A percentile compares a stretch with the other conserved stretches of the same genome.
phyloP scores from a whole-genome alignment of 2,113 vertebrate genomes.

The Chelonoidis abingdonii region DNA sequence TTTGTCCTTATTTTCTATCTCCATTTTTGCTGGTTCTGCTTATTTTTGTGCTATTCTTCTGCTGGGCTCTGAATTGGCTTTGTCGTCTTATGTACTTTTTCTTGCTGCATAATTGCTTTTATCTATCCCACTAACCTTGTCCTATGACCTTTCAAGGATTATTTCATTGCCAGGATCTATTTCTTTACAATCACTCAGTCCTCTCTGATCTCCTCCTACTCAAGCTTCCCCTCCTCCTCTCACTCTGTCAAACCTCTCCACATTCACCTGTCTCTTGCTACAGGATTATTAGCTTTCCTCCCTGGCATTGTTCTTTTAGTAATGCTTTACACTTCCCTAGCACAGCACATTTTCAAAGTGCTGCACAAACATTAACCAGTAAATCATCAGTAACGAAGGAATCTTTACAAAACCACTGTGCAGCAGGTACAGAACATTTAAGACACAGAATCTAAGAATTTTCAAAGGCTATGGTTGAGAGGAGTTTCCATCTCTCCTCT shows the following conservation, averaged over 20 bases:
- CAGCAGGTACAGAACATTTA: background rate
- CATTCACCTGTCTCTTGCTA: background rate
- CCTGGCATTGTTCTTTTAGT: background rate
- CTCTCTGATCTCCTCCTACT: background rate
- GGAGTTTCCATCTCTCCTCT: background rate
- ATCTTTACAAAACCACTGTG: background rate
- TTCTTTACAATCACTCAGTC: background rate
- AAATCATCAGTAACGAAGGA: background rate
- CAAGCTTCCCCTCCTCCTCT: background rate
- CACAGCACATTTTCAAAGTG: background rate
- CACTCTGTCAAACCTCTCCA: background rate
- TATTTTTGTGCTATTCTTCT: background rate
- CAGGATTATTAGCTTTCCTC: background rate
- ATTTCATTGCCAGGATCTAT: background rate
- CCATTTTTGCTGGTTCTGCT: background rate
- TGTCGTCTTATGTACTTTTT: background rate
- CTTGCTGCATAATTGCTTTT: background rate
- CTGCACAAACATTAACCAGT: background rate
- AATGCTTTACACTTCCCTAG: background rate
- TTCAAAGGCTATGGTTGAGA: background rate
- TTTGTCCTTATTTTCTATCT: background rate
- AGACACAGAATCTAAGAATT: background rate
- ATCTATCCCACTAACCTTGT: background rate
- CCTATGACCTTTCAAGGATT: background rate
- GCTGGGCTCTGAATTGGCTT: background rate